Percentiles rank a stretch among this genome's conserved stretches.
phyloP scores from a whole-genome alignment of 2,113 vertebrate species.

The Arizona elegans region DNA sequence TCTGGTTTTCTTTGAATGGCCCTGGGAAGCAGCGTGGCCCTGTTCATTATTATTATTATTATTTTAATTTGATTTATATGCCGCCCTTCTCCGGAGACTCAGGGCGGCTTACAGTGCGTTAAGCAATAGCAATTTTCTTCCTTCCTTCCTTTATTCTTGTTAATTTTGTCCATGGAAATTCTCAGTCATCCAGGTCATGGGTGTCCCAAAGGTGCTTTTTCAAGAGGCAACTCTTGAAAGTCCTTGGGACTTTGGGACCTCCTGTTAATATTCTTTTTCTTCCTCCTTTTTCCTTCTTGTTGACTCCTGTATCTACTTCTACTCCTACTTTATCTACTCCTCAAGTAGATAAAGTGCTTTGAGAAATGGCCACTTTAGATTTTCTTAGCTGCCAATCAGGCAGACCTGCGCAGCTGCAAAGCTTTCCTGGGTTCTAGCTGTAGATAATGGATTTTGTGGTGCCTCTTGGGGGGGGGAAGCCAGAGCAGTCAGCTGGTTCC shows the following conservation, averaged over 20 bases:
- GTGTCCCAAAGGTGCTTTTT: too few species aligned
- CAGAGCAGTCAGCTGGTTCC: not conserved
- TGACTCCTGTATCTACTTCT: not conserved
- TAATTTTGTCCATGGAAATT: too few species aligned
- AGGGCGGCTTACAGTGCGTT: too few species aligned
- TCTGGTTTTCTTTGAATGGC: not conserved
- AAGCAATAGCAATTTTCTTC: too few species aligned
- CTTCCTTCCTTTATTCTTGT: not conserved
- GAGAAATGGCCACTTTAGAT: not conserved
- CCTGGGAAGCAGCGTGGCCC: not conserved
- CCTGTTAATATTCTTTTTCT: not conserved
- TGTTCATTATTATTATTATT: not conserved
- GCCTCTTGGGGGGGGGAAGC: not conserved
- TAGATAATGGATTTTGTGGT: not conserved
- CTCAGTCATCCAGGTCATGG: too few species aligned
- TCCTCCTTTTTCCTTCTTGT: not conserved
- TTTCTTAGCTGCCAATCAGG: not conserved
- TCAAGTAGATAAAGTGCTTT: not conserved
- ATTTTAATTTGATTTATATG: too few species aligned
- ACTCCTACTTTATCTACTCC: too few species aligned
- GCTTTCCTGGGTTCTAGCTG: not conserved
- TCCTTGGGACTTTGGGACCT: too few species aligned
- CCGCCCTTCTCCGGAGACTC: too few species aligned
- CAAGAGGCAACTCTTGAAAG: too few species aligned
- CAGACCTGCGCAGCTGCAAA: not conserved